Evolutionary conservation across 2,888 invertebrate genomes (phyloP), one percentile per base, ranked within the genome.

Genomic region (Mythimna vitellina): DNA sequence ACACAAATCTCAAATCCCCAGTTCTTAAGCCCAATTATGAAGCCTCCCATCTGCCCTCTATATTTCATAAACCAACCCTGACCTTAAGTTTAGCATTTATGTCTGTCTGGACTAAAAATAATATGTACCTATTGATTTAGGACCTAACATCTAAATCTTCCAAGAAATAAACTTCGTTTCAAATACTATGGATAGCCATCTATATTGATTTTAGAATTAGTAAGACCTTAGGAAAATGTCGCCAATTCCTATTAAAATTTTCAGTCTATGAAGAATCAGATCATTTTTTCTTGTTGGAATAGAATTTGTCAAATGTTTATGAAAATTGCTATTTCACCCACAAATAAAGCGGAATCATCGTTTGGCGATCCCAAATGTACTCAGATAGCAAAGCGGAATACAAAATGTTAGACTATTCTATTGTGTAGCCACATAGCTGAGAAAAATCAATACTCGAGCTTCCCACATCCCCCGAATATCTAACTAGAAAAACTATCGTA

Each of bases 371-470:
- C 42, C 17, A 56, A 57, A 25, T 64, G 22, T 62, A 72, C 32
- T 35, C 51, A 70, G 67, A 70, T 74, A 75, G n/a, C 54, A 73
- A 49, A 80, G 38, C 58, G 29, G 42, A 69, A 76, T 76, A 76
- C 77, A 54, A 82, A 67, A 84, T 72, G 68, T 87, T 88, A 78
- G 78, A 77, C 88, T 88, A 88, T 86, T 87, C 88, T 89, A 91
- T 92, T 93, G 92, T 92, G 89, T 92, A 87, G 89, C 87, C 83
- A 88, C 86, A 88, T 89, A 90, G 89, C 85, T 86, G 73, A 67
- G 85, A 93, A 95, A 95, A 96, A 96, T 96, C 95, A 95, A 96
- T 96, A 96, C 92, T 92, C 81, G 72, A 79, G 88, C 89, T 89
- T 89, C 86, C 86, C 83, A 69, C 88, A 84, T 83, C 81, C 81